Conservation (phyloP, 2,113 vertebrate genomes). For the Hiodon tergisus region DNA sequence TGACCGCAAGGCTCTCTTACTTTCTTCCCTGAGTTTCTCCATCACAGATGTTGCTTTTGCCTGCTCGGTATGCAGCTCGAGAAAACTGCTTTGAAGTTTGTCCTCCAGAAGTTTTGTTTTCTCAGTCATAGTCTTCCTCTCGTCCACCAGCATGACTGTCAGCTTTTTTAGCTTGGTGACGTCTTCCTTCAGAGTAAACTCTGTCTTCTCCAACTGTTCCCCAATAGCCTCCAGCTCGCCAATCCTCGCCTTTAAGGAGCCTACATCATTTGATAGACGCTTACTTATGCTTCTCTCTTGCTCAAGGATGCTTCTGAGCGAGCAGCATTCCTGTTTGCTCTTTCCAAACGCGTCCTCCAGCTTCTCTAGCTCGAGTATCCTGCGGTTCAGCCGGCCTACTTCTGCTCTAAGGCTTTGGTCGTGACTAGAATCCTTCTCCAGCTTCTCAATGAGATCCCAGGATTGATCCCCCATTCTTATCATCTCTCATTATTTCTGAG, state of each 20-base stretch:
- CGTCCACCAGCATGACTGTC: constrained; percentile 91
- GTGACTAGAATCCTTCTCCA: constrained; percentile 83
- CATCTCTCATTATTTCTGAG: constrained; percentile 91
- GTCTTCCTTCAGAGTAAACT: constrained; percentile 84
- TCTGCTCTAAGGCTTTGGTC: constrained; percentile 79
- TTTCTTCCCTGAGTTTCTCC: constrained; percentile 92
- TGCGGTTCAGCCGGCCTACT: constrained; percentile 85
- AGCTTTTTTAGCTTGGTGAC: constrained; percentile 91
- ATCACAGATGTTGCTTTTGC: constrained; percentile 84
- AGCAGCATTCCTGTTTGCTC: constrained; percentile 87
- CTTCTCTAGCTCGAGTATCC: constrained; percentile 89
- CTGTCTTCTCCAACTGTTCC: constrained; percentile 79
- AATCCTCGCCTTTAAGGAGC: constrained; percentile 77
- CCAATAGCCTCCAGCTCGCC: constrained; percentile 82
- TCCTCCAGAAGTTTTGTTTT: constrained; percentile 91
- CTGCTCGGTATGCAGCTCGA: constrained; percentile 84
- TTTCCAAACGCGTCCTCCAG: constrained; percentile 88
- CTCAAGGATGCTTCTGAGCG: constrained; percentile 82
- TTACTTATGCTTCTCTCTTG: constrained; percentile 84
- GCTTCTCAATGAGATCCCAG: constrained; percentile 82
- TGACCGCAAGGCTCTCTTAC: constrained; percentile 81
- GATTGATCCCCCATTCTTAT: constrained; percentile 91
- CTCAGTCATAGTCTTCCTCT: constrained; percentile 85
- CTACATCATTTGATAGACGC: constrained; percentile 78
- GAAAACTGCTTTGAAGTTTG: constrained; percentile 77